Conservation (phyloP, 2,888 invertebrate genomes). For the Drosophila multiciliata region DNA sequence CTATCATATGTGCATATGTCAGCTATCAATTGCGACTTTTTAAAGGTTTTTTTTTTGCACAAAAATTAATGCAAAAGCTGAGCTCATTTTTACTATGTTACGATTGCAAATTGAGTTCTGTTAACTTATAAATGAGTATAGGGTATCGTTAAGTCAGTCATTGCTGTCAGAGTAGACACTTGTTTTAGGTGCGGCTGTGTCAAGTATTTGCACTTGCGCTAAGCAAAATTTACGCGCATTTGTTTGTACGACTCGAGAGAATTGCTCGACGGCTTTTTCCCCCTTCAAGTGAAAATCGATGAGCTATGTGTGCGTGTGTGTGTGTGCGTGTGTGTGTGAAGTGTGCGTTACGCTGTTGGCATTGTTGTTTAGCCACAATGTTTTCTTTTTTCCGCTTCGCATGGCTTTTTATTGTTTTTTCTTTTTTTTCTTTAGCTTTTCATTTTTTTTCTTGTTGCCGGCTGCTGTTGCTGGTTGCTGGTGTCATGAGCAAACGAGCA, state of each 20-base stretch:
- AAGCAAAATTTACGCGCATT: slow-evolving; percentile 82
- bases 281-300: slow-evolving; percentile 76
- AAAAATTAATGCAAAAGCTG: accelerated
- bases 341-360: slow-evolving; percentile 59
- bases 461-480: slow-evolving; percentile 50
- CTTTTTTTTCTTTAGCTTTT: slow-evolving; percentile 51
- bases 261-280: slow-evolving; percentile 50
- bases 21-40: background rate
- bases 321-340: slow-evolving; percentile 38
- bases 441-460: slow-evolving; percentile 18
- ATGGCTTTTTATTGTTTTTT: slow-evolving; percentile 77
- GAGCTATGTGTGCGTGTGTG: slow-evolving; percentile 34
- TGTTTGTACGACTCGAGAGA: slow-evolving; percentile 76
- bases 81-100: background rate
- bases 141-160: slow-evolving; percentile 20
- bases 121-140: background rate
- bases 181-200: slow-evolving; percentile 71
- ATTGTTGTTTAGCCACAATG: slow-evolving; percentile 76
- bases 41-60: background rate
- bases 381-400: slow-evolving; percentile 74
- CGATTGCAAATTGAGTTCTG: background rate
- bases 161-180: background rate
- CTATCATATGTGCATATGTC: background rate
- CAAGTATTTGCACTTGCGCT: slow-evolving; percentile 79
- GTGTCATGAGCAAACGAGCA: slow-evolving; percentile 79